Conservation (phyloP, 2,113 vertebrate species). For the Machaerirhynchus nigripectus region DNA sequence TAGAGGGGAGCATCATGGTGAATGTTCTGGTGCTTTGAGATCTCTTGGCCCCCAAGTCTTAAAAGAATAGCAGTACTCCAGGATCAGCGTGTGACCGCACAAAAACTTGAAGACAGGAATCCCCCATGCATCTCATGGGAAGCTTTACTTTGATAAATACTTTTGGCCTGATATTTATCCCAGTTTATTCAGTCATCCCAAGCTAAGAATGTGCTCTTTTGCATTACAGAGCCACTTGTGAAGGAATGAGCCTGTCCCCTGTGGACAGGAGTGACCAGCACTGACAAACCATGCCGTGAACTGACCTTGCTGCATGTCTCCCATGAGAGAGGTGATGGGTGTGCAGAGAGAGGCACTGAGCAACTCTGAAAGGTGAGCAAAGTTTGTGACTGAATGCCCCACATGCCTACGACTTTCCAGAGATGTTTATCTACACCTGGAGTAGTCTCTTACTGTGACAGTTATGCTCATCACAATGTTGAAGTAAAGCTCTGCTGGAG, state of each 20-base stretch:
- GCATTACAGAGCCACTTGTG: neutral
- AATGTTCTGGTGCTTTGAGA: neutral
- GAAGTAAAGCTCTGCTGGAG: neutral
- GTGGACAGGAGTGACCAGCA: neutral
- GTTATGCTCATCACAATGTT: accelerated
- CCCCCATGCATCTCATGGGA: neutral
- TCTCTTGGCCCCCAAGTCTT: neutral
- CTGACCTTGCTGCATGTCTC: neutral
- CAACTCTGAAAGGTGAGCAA: neutral
- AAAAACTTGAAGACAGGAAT: neutral
- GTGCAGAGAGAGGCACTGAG: neutral
- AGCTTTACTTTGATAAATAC: neutral
- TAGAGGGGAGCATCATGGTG: neutral
- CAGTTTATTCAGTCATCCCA: neutral
- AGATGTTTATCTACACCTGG: neutral
- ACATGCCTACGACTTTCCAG: accelerated
- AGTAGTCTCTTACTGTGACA: neutral
- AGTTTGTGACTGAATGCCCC: neutral
- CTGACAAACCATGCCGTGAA: neutral
- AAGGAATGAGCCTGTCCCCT: neutral
- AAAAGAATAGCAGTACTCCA: neutral
- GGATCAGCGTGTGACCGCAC: neutral
- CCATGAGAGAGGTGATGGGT: neutral
- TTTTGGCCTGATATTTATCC: neutral
- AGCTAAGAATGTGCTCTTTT: neutral